Evolutionary conservation across 2,888 invertebrate species (phyloP), one percentile per base, ranked within the genome.

Genomic region (Nowickia ferox): DNA sequence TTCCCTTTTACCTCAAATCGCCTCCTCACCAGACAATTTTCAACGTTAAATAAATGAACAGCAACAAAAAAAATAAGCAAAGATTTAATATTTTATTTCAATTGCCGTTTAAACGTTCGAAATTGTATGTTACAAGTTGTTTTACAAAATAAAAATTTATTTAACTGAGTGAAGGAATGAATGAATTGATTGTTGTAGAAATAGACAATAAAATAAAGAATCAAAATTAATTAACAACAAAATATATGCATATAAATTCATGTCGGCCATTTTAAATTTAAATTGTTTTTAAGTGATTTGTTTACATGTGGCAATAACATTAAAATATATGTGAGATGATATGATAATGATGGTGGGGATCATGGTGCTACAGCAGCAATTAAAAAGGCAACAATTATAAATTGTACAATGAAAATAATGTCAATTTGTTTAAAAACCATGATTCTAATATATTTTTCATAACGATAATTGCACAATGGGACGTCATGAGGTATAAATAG

Each of bases 281-380:
- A 90, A 90, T 90, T 91, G 90, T 89, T 74, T 83, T 90, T 88
- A 90, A 91, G 90, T 91, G 91, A 91, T 91, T 91, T 91, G 91
- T 91, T 91, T 91, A 91, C 90, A 91, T 89, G 89, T 88, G 89
- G 89, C 90, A 90, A 89, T 69, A 69, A 81, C 65, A 84, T 78
- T 38, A 65, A 79, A 76, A 75, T 85, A 46, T 71, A 82, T 71
- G 30, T 30, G 74, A 55, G 63, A 69, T 55, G 75, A 22, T n/a
- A 63, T 68, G 65, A 15, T 68, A 42, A 59, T 51, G 44, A 78
- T 61, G 61, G 46, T 44, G 44, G n/a, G 38, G 9, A 65, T 22
- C 51, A 69, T 44, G 71, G 48, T 72, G 72, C 48, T 19, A 48
- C 48, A 51, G 75, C 71, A 79, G 57, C 42, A 80, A 71, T 75